phyloP scores from a whole-genome alignment of 2,888 invertebrate genomes.

The Callosobruchus maculatus region DNA sequence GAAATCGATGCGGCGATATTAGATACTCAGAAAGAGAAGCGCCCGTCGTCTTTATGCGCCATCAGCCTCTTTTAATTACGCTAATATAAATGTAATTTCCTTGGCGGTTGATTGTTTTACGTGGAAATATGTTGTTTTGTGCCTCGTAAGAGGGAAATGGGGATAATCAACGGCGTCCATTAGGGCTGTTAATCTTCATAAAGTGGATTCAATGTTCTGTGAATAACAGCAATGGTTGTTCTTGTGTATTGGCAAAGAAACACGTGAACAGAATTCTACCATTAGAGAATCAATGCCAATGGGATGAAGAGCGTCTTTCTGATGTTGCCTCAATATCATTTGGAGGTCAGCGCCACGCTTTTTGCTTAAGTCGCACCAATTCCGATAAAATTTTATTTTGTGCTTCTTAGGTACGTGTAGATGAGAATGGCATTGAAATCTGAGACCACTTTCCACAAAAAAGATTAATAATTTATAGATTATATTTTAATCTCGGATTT shows the following conservation, averaged over 20 bases:
- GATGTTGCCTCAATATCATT: too few species aligned
- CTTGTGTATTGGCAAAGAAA: too few species aligned
- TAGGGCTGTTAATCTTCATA: not conserved
- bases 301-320: too few species aligned
- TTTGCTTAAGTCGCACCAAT: too few species aligned
- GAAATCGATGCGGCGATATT: not conserved
- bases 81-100: not conserved
- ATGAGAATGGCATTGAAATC: too few species aligned
- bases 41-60: not conserved
- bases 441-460: too few species aligned
- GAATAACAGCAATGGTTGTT: not conserved
- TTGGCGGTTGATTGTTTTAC: not conserved
- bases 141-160: not conserved
- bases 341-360: too few species aligned
- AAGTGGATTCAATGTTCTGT: not conserved
- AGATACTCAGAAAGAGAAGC: not conserved
- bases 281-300: too few species aligned
- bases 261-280: too few species aligned
- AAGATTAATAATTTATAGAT: too few species aligned
- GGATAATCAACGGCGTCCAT: not conserved
- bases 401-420: too few species aligned
- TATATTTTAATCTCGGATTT: not conserved
- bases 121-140: not conserved
- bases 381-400: too few species aligned
- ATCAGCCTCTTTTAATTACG: not conserved